phyloP scores from a whole-genome alignment of 2,113 vertebrate species.

The Galemys pyrenaicus region DNA sequence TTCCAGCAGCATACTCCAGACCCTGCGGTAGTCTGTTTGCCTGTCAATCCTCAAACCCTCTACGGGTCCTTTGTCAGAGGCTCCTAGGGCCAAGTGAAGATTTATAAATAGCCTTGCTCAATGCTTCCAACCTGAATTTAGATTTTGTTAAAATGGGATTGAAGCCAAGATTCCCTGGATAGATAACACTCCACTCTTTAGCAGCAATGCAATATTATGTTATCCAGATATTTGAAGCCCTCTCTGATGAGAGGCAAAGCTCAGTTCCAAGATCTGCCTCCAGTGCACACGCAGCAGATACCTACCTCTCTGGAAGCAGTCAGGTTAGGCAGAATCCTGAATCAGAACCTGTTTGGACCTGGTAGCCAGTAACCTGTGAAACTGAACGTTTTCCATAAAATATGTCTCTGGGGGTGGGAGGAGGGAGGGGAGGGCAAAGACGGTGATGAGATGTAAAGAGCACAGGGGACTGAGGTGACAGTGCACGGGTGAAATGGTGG shows the following conservation, averaged over 20 bases:
- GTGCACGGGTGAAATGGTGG: no score
- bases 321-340: neutral
- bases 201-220: neutral
- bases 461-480: no score
- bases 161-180: neutral
- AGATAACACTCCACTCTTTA: neutral
- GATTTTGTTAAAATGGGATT: conserved; percentile 19
- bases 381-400: neutral
- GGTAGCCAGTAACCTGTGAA: neutral
- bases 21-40: neutral
- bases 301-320: neutral
- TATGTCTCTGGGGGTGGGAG: neutral
- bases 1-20: neutral
- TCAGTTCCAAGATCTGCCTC: no score
- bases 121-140: neutral
- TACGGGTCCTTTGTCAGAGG: neutral
- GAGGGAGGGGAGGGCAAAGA: no score
- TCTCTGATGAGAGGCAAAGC: neutral
- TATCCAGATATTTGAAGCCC: neutral
- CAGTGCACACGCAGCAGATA: neutral
- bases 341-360: neutral
- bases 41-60: neutral
- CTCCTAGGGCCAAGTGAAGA: neutral
- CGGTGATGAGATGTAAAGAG: no score
- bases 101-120: neutral